phyloP scores from a whole-genome alignment of 2,888 invertebrate genomes.

The Lycophotia porphyrea region DNA sequence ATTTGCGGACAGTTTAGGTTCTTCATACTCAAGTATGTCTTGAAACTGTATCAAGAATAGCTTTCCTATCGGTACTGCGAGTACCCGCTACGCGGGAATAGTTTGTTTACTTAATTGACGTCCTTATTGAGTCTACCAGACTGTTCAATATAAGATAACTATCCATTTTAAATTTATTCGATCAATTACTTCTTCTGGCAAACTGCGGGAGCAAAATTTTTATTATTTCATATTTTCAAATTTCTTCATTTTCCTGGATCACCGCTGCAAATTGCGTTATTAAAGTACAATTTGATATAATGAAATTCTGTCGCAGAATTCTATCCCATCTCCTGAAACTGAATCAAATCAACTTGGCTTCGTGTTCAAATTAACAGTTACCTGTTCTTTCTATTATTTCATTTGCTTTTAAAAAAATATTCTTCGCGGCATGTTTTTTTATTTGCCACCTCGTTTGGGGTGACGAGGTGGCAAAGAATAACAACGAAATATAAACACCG shows the following conservation, averaged over 20 bases:
- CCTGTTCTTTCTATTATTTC: neutral
- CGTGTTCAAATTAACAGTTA: neutral
- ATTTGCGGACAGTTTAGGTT: neutral
- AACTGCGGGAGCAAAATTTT: neutral
- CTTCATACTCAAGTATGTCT: neutral
- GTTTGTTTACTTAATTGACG: too few relatives aligned
- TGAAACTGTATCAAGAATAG: neutral
- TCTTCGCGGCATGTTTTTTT: conserved; percentile 7
- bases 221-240: neutral
- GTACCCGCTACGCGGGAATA: too few relatives aligned
- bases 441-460: conserved; percentile 27
- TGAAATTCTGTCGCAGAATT: neutral
- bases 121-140: neutral
- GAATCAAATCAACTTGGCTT: neutral
- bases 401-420: neutral
- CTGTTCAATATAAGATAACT: neutral
- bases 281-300: neutral
- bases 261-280: neutral
- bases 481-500: neutral
- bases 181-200: neutral
- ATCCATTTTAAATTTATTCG: neutral
- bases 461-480: neutral
- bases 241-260: neutral
- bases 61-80: too few relatives aligned
- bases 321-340: conserved; percentile 5